phyloP scores from a whole-genome alignment of 2,113 vertebrate genomes.

The Callopanchax toddi region DNA sequence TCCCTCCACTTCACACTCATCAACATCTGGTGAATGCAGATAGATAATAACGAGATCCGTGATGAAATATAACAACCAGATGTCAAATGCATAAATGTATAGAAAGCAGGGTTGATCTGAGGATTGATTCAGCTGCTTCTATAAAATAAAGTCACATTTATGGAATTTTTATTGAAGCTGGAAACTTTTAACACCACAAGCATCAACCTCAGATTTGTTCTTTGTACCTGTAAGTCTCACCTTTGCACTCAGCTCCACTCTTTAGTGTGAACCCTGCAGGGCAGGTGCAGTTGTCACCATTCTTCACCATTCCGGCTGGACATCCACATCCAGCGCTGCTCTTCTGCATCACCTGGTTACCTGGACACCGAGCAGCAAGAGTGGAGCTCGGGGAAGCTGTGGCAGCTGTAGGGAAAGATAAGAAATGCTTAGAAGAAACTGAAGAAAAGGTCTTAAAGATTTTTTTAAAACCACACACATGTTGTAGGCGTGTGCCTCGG shows the following conservation, averaged over 20 bases:
- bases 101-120: neutral
- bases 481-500: conserved; percentile 18
- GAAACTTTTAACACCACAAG: neutral
- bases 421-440: neutral
- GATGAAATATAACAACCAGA: neutral
- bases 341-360: conserved; percentile 52
- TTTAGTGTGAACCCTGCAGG: conserved; percentile 58
- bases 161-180: neutral
- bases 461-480: conserved; percentile 40
- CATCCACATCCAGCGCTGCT: conserved; percentile 54
- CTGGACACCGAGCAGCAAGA: conserved; percentile 34
- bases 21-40: conserved; percentile 67
- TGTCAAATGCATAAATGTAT: conserved; percentile 6
- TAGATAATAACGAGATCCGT: neutral
- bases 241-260: conserved; percentile 54
- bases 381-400: conserved; percentile 14
- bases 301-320: conserved; percentile 43
- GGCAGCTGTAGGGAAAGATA: conserved; percentile 15
- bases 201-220: neutral
- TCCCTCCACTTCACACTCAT: conserved; percentile 73
- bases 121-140: neutral
- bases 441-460: fast-evolving
- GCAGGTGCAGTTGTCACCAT: conserved; percentile 59
- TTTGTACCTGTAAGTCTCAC: conserved; percentile 33
- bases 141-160: neutral